A percentile compares a stretch with the other conserved stretches of the same genome.
Evolutionary conservation across 2,113 vertebrate species (phyloP).

Genomic region (Marcusenius ussheri): DNA sequence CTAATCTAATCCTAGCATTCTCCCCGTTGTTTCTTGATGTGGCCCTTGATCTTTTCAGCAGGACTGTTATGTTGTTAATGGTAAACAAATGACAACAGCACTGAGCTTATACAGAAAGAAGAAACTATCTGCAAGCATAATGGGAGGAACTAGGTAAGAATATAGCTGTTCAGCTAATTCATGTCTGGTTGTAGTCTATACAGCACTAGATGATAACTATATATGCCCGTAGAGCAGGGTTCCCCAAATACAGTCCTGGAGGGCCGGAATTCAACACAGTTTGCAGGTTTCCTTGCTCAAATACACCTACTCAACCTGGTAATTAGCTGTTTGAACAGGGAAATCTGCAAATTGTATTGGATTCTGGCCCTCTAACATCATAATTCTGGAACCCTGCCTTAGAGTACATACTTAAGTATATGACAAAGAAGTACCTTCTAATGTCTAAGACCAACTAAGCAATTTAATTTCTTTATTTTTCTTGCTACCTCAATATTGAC

Average conservation of each 20-base stretch:
- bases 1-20: neutral
- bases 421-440: constrained; percentile 39
- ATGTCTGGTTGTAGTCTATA: neutral
- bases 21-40: neutral
- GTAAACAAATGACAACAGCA: neutral
- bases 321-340: neutral
- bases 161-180: neutral
- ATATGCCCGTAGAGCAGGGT: neutral
- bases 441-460: constrained; percentile 47
- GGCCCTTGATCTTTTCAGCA: neutral
- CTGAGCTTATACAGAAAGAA: neutral
- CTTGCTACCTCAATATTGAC: constrained; percentile 28
- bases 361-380: neutral
- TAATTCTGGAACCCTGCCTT: neutral
- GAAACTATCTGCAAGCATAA: neutral
- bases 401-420: neutral
- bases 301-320: neutral
- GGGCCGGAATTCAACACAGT: neutral
- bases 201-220: neutral
- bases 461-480: constrained; percentile 39
- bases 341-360: neutral
- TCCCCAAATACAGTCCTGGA: neutral
- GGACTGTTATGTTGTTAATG: neutral
- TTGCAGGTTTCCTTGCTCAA: neutral
- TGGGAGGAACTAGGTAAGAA: neutral